Evolutionary conservation across 2,888 invertebrate genomes (phyloP).

Genomic region (Tolmerus cingulatus): DNA sequence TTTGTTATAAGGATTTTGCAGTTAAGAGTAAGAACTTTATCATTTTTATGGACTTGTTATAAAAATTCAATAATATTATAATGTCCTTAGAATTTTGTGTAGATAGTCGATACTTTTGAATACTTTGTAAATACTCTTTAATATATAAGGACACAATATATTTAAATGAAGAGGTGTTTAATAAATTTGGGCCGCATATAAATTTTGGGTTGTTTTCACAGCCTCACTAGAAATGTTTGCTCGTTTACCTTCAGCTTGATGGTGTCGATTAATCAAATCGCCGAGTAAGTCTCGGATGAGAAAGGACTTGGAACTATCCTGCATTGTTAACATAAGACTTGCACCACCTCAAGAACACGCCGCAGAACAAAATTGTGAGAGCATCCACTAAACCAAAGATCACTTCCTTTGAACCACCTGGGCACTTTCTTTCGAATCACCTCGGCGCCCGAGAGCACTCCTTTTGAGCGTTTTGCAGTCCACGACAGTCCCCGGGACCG

Average conservation of each 20-base stretch:
- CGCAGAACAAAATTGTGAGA: neutral
- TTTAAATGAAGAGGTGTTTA: neutral
- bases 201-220: neutral
- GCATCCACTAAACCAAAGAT: neutral
- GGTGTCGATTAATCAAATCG: constrained; percentile 66
- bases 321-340: constrained; percentile 56
- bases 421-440: neutral
- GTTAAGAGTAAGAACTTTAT: too few relatives aligned
- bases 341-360: neutral
- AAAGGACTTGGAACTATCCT: constrained; percentile 79
- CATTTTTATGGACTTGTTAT: too few relatives aligned
- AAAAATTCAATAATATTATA: too few relatives aligned
- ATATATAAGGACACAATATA: too few relatives aligned
- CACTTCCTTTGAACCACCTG: neutral
- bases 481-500: neutral
- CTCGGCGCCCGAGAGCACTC: neutral
- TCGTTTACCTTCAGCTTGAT: constrained; percentile 64
- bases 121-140: too few relatives aligned
- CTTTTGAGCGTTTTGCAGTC: neutral
- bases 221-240: neutral
- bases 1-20: too few relatives aligned
- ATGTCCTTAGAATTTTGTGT: too few relatives aligned
- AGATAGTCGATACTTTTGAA: too few relatives aligned
- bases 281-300: constrained; percentile 84
- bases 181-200: neutral